Base-by-base conservation (phyloP, 2,888 invertebrate species). In the Cactoblastis cactorum region DNA sequence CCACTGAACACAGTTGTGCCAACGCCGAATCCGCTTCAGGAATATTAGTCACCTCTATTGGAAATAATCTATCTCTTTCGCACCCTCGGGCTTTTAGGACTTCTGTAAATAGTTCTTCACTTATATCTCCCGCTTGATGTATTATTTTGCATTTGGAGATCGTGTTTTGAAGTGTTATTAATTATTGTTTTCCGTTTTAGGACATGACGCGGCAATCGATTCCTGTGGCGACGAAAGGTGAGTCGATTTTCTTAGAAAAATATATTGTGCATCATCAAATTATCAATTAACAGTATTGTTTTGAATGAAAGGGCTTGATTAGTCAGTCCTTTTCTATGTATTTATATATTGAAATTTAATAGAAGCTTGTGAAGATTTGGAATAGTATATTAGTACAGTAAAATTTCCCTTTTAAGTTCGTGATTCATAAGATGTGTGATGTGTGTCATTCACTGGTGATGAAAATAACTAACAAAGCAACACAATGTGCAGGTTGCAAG, bases 121-220 rank as follows among this genome's bases (percentile, higher is more conserved):
- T 53, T 53, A 43, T 47, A 49, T 54, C 54, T 55, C 57, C 38
- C 50, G 67, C 67, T 67, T 69, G 45, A 49, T 56, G 48, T 53
- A 53, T 67, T 65, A 51, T 63, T 62, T 70, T 62, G 59, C 61
- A 41, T 43, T 15, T 52, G 28, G 28, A 5, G 11, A 48, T 52
- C n/a, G 15, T 52, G 50, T 51, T n/a, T 22, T 45, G 24, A 53
- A 43, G 3, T 54, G 24, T 39, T 19, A 53, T 62, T 80, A 70
- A 80, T 71, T 39, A 54, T 34, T 58, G 37, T 55, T 78, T 83
- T 83, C 77, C 77, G 72, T 85, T 85, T 71, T 85, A 90, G 90
- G 90, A 90, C 64, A 90, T 90, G 90, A 90, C 90, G 74, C 83
- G 90, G 66, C 90, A 90, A 72, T 90, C 90, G 50, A 90, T 90